Conservation (phyloP, 2,888 invertebrate species). For the Sabatieria punctata region DNA sequence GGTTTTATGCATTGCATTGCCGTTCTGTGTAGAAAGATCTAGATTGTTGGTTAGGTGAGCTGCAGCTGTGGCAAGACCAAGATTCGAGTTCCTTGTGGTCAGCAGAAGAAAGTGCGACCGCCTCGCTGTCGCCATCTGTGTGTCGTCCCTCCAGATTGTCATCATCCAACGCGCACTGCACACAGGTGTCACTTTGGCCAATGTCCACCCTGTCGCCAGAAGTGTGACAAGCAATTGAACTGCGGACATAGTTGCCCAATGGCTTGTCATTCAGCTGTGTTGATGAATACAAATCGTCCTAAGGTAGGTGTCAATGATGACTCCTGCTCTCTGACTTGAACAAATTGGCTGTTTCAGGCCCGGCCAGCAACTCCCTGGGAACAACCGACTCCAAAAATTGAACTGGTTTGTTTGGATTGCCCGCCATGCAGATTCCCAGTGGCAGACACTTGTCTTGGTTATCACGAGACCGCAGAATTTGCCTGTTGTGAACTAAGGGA, state of each 20-base stretch:
- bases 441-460: constrained; percentile 20
- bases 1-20: constrained; percentile 14
- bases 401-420: constrained; percentile 35
- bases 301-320: too few relatives aligned
- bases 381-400: constrained; percentile 20
- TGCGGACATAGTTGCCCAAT: constrained; percentile 54
- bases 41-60: constrained; percentile 34
- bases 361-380: constrained; percentile 40
- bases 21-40: not conserved
- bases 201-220: constrained; percentile 62
- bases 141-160: constrained; percentile 59
- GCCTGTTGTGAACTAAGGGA: constrained; percentile 43
- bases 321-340: too few relatives aligned
- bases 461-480: constrained; percentile 26
- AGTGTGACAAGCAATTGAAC: constrained; percentile 46
- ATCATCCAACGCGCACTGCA: constrained; percentile 52
- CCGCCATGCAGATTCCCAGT: constrained; percentile 45
- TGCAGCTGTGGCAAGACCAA: constrained; percentile 66
- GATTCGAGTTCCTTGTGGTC: constrained; percentile 66
- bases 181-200: constrained; percentile 65
- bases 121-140: constrained; percentile 59
- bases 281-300: constrained; percentile 1
- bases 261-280: constrained; percentile 38
- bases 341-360: too few relatives aligned
- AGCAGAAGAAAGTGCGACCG: constrained; percentile 53